Conservation (phyloP, 2,113 vertebrate species). For the Atlantisia rogersi region DNA sequence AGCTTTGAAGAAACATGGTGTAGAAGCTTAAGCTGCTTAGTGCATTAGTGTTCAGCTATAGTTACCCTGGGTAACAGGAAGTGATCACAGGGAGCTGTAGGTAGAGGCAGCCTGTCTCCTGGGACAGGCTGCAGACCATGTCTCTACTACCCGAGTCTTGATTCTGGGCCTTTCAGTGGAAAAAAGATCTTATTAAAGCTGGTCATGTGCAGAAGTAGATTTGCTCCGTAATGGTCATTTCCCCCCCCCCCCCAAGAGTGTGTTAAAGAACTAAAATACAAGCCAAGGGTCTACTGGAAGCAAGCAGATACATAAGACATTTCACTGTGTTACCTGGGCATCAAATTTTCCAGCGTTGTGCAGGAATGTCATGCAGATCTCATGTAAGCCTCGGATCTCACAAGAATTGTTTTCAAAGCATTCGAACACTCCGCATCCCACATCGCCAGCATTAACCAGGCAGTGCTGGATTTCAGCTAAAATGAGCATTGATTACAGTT, state of each 20-base stretch:
- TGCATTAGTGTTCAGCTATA: not conserved
- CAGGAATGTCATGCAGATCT: constrained; percentile 98
- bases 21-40: not conserved
- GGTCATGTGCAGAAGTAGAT: not conserved
- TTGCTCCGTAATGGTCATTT: not conserved
- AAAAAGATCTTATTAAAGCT: not conserved
- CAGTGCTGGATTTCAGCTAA: constrained; percentile 98
- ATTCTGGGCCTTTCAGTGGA: not conserved
- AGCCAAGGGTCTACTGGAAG: not conserved
- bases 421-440: constrained; percentile 97
- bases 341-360: constrained; percentile 99
- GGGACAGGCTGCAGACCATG: not conserved
- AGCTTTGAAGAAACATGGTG: not conserved
- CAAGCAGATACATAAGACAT: not conserved
- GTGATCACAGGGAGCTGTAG: not conserved
- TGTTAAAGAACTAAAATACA: not conserved
- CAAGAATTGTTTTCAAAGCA: constrained; percentile 99
- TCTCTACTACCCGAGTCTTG: not conserved
- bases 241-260: not conserved
- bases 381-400: constrained; percentile 96
- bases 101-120: not conserved
- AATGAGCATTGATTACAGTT: constrained; percentile 64
- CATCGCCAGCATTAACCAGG: constrained; percentile 94
- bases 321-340: constrained; percentile 87
- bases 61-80: not conserved